These are phyloP conservation scores for Lemur catta DNA, from an alignment of 2,797 vertebrate genomes.

Conservation along the genomic window DNA sequence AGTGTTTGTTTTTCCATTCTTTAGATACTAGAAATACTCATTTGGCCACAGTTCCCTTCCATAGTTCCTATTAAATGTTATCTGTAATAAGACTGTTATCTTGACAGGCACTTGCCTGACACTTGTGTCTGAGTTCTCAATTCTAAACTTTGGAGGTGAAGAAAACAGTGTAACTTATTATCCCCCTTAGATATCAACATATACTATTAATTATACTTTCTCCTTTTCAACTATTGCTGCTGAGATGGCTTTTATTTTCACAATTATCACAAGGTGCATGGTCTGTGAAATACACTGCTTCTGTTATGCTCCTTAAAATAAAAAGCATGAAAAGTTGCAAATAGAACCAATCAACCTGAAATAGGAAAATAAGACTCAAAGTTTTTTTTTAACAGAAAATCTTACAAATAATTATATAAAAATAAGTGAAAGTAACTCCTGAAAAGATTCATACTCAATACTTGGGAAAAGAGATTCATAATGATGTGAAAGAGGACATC, in stretches of 20 bases:
- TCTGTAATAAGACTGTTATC: background rate
- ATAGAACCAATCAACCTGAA: background rate
- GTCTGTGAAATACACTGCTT: background rate
- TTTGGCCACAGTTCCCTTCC: background rate
- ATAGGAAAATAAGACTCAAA: background rate
- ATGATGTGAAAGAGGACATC: background rate
- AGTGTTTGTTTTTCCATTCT: too few species aligned
- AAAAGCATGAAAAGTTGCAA: background rate
- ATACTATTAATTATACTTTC: background rate
- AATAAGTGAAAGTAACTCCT: background rate
- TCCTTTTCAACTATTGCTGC: background rate
- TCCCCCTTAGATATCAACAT: background rate
- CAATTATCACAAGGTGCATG: background rate
- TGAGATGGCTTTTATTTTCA: background rate
- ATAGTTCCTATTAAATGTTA: background rate
- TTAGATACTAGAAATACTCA: background rate
- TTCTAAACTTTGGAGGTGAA: background rate
- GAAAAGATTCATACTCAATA: background rate
- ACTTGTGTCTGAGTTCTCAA: background rate
- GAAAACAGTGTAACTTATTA: background rate
- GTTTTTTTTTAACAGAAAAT: background rate
- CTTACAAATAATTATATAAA: slow-evolving; percentile 21
- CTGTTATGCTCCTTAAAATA: background rate
- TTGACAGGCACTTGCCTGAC: background rate
- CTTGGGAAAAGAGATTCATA: background rate